Percentiles rank a stretch among this genome's conserved stretches.
Conservation (phyloP, 1,140 invertebrate species). For the Zaprionus gabonicus region DNA sequence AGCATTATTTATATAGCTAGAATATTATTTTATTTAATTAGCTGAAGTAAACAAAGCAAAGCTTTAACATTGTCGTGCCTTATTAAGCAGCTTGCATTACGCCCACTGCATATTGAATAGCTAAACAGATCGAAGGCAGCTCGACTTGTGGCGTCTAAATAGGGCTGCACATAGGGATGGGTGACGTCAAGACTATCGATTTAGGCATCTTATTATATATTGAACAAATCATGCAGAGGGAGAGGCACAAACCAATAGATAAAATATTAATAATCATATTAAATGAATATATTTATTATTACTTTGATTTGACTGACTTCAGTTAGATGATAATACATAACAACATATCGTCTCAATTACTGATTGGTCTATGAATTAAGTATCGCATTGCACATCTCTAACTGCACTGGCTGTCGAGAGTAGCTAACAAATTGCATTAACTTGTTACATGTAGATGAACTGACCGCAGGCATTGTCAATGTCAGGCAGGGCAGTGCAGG, state of each 20-base stretch:
- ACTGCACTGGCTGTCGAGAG: constrained; percentile 17
- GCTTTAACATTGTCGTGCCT: not conserved
- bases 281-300: too few relatives aligned
- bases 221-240: too few relatives aligned
- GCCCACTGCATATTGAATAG: not conserved
- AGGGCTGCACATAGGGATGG: not conserved
- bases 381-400: constrained; percentile 12
- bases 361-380: not conserved
- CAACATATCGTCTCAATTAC: not conserved
- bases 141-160: not conserved
- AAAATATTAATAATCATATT: too few relatives aligned
- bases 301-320: too few relatives aligned
- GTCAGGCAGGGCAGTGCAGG: constrained; percentile 26
- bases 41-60: not conserved
- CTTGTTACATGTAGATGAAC: constrained; percentile 51
- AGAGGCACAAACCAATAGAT: too few relatives aligned
- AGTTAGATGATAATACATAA: not conserved
- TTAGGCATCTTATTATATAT: too few relatives aligned
- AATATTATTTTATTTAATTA: constrained; percentile 4
- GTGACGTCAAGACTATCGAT: not conserved
- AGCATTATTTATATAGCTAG: not conserved
- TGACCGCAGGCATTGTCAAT: constrained; percentile 1
- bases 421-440: constrained; percentile 72
- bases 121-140: not conserved
- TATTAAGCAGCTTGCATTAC: not conserved